phyloP scores from a whole-genome alignment of 1,140 invertebrate species.

The Pogonomyrmex barbatus region DNA sequence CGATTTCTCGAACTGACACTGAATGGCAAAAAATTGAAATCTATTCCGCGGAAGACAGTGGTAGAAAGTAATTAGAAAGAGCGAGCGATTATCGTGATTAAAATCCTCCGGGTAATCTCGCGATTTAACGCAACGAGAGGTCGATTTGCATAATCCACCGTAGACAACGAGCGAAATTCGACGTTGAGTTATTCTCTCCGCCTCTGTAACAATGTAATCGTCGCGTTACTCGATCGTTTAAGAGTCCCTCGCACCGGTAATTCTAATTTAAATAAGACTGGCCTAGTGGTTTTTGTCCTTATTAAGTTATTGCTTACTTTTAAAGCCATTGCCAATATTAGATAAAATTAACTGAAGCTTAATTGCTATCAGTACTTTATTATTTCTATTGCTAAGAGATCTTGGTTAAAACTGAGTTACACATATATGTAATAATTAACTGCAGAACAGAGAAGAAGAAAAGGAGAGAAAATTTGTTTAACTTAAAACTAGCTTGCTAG shows the following conservation, averaged over 20 bases:
- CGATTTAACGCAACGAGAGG: constrained; percentile 55
- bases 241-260: background rate
- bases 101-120: constrained; percentile 61
- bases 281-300: background rate
- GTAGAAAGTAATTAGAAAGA: constrained; percentile 62
- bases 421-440: background rate
- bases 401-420: background rate
- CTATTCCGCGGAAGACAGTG: constrained; percentile 41
- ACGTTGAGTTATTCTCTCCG: constrained; percentile 44
- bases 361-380: background rate
- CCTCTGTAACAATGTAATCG: constrained; percentile 48
- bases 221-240: constrained; percentile 43
- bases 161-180: constrained; percentile 63
- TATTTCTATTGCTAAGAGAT: background rate
- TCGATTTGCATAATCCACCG: constrained; percentile 66
- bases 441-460: no score
- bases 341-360: background rate
- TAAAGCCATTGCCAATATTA: background rate
- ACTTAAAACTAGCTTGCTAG: background rate
- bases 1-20: background rate
- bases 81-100: constrained; percentile 66
- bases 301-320: constrained; percentile 8
- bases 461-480: background rate
- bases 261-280: background rate
- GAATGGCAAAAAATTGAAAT: constrained; percentile 42